A percentile compares a stretch with the other conserved stretches of the same genome.
These are phyloP conservation scores for Lasaia peninsularis DNA, from an alignment of 1,140 invertebrate species.

Conservation along the genomic window DNA sequence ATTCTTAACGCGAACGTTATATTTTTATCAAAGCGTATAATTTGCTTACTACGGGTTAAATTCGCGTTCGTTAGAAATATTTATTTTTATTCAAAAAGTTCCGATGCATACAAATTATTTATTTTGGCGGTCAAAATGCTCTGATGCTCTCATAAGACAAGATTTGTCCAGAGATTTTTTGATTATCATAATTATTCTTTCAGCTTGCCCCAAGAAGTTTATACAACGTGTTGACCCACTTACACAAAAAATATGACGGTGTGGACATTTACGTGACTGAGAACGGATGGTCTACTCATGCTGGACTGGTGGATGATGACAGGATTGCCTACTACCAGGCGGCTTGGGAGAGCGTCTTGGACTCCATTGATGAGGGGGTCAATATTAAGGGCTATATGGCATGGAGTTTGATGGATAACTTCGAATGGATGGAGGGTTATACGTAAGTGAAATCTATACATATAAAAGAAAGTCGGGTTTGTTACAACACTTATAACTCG, in stretches of 20 bases:
- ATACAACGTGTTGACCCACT: conserved; percentile 49
- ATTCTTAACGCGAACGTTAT: too few species aligned
- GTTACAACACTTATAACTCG: too few species aligned
- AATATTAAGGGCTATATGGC: conserved; percentile 68
- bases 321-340: conserved; percentile 2
- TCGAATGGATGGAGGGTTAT: conserved; percentile 79
- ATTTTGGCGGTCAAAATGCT: too few species aligned
- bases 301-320: neutral
- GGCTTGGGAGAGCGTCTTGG: conserved; percentile 68
- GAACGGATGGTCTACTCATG: conserved; percentile 70
- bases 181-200: neutral
- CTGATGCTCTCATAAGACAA: too few species aligned
- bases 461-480: too few species aligned
- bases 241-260: conserved; percentile 73
- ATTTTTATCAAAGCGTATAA: too few species aligned
- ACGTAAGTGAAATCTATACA: conserved; percentile 19
- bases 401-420: conserved; percentile 56
- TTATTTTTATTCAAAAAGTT: too few species aligned
- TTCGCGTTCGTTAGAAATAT: too few species aligned
- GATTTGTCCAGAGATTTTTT: too few species aligned
- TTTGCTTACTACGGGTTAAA: too few species aligned
- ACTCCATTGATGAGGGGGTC: conserved; percentile 84
- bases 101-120: too few species aligned
- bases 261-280: conserved; percentile 78
- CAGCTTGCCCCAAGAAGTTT: conserved; percentile 42